Percentiles rank a stretch among this genome's conserved stretches.
Evolutionary conservation across 2,888 invertebrate species (phyloP).

Genomic region (Hydroisotoma schaefferi): DNA sequence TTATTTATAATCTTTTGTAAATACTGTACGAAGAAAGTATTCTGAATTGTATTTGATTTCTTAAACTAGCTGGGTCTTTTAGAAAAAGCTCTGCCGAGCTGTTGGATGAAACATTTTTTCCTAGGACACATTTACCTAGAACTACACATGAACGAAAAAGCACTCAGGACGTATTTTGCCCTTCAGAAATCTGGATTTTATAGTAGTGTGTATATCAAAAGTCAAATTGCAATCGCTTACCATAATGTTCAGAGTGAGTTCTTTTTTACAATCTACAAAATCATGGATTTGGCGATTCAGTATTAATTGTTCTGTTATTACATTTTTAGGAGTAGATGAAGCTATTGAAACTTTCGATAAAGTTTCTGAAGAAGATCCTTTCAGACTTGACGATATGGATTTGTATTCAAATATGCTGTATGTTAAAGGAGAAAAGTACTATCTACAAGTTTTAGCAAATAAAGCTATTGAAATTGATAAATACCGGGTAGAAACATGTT

Average conservation of each 20-base stretch:
- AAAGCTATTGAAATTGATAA: slow-evolving; percentile 91
- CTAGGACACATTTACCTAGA: slow-evolving; percentile 85
- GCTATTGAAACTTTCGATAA: slow-evolving; percentile 80
- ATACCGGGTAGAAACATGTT: slow-evolving; percentile 95
- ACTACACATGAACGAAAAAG: slow-evolving; percentile 75
- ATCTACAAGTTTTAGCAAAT: slow-evolving; percentile 89
- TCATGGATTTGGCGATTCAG: slow-evolving; percentile 19
- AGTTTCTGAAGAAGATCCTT: slow-evolving; percentile 83
- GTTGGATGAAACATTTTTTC: slow-evolving; percentile 95
- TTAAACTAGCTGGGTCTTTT: slow-evolving; percentile 55
- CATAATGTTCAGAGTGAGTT: slow-evolving; percentile 82
- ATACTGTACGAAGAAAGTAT: not conserved
- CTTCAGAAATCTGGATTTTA: slow-evolving; percentile 76
- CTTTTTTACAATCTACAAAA: slow-evolving; percentile 1
- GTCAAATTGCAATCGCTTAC: slow-evolving; percentile 88
- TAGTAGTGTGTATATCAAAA: slow-evolving; percentile 81
- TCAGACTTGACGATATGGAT: slow-evolving; percentile 90
- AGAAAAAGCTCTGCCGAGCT: slow-evolving; percentile 62
- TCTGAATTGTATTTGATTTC: slow-evolving; percentile 33
- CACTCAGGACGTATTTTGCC: slow-evolving; percentile 74
- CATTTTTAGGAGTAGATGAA: slow-evolving; percentile 78
- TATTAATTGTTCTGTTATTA: slow-evolving; percentile 18
- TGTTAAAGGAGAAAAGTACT: slow-evolving; percentile 85
- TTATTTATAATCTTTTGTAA: not conserved
- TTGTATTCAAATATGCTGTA: slow-evolving; percentile 94